Evolutionary conservation across 2,888 invertebrate species (phyloP), one percentile per base, ranked within the genome.

Genomic region (Junonia oenone): DNA sequence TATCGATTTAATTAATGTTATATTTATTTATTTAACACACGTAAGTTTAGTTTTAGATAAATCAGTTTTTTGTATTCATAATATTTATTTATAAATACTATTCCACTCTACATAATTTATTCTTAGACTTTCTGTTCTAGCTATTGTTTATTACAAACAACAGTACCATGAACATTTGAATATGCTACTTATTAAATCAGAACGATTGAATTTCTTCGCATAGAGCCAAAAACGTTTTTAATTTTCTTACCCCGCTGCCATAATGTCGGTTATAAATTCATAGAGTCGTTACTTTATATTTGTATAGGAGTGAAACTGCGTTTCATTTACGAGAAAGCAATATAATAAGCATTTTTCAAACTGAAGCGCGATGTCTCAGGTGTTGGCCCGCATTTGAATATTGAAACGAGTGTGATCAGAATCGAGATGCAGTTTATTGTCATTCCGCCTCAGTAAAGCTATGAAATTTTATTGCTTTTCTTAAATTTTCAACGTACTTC

Each of bases 391-490:
- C 75, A 78, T 81, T 78, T 81, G 83, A 85, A 87, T 85, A 88
- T 86, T 75, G 83, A 76, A 82, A 80, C 76, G 83, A 74, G 76
- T 87, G 86, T 86, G 87, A 86, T 85, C 83, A 78, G 88, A 86
- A 89, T 86, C 78, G 86, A 79, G 80, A 87, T 87, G 89, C 87
- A 89, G 75, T 87, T 89, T 88, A 88, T 86, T 87, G 84, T 86
- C 83, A 83, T 76, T 76, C 70, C 69, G 71, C 70, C 64, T 73
- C 78, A 78, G 78, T 78, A 74, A 72, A 75, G 78, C 76, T 71
- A 81, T 83, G 76, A 81, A 82, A 82, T 83, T 80, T 83, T 81
- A 83, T 78, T 77, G 72, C 70, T 74, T 72, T 74, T 71, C 69
- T 75, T 73, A 65, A 70, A 70, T 75, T 74, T 72, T 72, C 67